Base-by-base conservation (phyloP, 2,888 invertebrate genomes). In the Diplolepis rosae region DNA sequence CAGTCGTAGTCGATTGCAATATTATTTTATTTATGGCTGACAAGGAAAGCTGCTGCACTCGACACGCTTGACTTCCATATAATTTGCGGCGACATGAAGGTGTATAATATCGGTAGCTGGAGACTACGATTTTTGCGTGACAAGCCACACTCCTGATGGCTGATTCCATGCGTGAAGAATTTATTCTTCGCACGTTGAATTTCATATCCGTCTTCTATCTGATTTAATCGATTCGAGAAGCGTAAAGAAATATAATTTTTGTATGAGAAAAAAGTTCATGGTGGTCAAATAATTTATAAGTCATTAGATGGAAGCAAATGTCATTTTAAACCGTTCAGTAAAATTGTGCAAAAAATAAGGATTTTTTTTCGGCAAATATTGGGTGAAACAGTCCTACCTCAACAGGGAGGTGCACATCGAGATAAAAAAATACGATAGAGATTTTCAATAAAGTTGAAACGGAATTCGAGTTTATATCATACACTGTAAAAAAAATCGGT, bases 171-270 rank as follows among this genome's bases (percentile, higher is more conserved):
- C 54, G 54, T 54, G 30, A 54, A 54, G 54, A 54, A 54, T 54
- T 54, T 54, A 54, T 54, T 54, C 54, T 54, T 54, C 54, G 54
- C 54, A 54, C 54, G 54, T 54, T 54, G 54, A 54, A 54, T 15
- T 18, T 9, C 30, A 30, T 54, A 54, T 54, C 54, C 54, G 54
- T 54, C 54, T 54, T 54, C 30, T 52, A 51, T 13, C 28, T 52
- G 54, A 32, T 54, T 54, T 54, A 54, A 54, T 54, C 54, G 54
- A 30, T 18, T 30, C 30, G 30, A 54, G 54, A 30, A 54, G 30
- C 54, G 30, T 30, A 30, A 54, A 54, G 54, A 30, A 32, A 32
- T 54, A 54, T 54, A 15, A 28, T 30, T 52, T 54, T 30, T 54
- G 28, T 30, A 28, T 30, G n/a, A 28, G 7, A 9, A 54, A 18